These are phyloP conservation scores for Enchytraeus crypticus DNA, from an alignment of 2,888 invertebrate species.

Conservation along the genomic window DNA sequence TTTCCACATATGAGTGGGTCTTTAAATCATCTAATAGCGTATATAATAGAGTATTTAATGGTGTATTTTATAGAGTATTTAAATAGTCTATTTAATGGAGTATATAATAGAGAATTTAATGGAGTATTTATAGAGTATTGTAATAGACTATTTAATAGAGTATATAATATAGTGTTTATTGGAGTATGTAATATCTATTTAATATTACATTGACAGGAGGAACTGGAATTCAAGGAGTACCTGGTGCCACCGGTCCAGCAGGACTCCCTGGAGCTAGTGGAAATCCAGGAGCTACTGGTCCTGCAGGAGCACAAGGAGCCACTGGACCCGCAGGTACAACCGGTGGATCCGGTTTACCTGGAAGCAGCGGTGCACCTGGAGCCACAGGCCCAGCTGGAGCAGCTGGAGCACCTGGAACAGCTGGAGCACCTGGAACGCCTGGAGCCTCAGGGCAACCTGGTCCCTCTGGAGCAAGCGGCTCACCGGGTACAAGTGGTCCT, in stretches of 20 bases:
- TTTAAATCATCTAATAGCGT: no score
- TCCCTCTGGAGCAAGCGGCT: background rate
- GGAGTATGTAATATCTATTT: background rate
- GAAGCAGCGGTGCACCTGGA: background rate
- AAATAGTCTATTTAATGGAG: no score
- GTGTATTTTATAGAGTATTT: no score
- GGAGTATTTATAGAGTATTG: no score
- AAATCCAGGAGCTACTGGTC: background rate
- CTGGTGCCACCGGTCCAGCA: conserved; percentile 1
- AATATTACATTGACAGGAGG: background rate
- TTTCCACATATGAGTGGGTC: no score
- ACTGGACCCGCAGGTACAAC: background rate
- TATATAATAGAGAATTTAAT: no score
- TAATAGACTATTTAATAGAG: background rate
- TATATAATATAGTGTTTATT: background rate
- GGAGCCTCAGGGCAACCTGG: conserved; percentile 1
- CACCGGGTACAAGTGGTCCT: background rate
- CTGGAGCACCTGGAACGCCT: background rate
- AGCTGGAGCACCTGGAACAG: background rate
- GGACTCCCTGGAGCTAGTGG: background rate
- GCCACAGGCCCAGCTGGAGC: background rate
- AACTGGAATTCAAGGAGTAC: background rate
- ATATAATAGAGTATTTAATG: no score
- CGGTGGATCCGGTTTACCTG: background rate
- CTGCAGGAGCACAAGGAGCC: background rate